These are phyloP conservation scores for Eumerus sabulonum DNA, from an alignment of 2,888 invertebrate genomes.

Conservation along the genomic window DNA sequence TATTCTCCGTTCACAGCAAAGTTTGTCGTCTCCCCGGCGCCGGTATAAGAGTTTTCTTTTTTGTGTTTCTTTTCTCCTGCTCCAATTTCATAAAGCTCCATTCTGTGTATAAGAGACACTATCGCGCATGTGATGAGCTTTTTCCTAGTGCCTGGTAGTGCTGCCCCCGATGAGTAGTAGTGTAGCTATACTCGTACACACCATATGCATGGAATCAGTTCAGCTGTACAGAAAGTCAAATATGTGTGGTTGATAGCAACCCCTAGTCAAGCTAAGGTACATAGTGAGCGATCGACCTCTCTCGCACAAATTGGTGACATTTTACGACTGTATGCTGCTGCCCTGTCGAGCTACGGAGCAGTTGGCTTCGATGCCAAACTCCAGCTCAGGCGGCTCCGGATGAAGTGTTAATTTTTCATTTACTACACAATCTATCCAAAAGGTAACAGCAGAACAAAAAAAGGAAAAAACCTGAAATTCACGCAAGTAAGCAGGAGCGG, in stretches of 20 bases:
- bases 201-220: conserved; percentile 54
- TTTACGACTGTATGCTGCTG: conserved; percentile 56
- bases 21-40: conserved; percentile 50
- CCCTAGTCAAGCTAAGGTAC: conserved; percentile 31
- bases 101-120: conserved; percentile 36
- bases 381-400: conserved; percentile 38
- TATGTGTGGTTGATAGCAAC: conserved; percentile 52
- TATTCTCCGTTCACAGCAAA: background rate
- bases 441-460: conserved; percentile 4
- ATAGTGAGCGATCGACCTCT: conserved; percentile 58
- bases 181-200: conserved; percentile 53
- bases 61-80: too few species aligned
- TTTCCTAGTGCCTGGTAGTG: conserved; percentile 61
- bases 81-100: conserved; percentile 25
- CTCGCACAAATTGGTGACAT: conserved; percentile 65
- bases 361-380: too few species aligned
- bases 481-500: background rate
- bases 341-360: conserved; percentile 35
- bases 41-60: conserved; percentile 54
- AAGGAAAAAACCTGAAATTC: background rate
- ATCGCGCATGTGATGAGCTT: conserved; percentile 51
- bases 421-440: conserved; percentile 52
- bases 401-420: conserved; percentile 69
- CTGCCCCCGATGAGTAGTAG: conserved; percentile 58
- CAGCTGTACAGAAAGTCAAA: conserved; percentile 61